Evolutionary conservation across 2,797 vertebrate genomes (phyloP).

Genomic region (Mormyrops attenuatus): DNA sequence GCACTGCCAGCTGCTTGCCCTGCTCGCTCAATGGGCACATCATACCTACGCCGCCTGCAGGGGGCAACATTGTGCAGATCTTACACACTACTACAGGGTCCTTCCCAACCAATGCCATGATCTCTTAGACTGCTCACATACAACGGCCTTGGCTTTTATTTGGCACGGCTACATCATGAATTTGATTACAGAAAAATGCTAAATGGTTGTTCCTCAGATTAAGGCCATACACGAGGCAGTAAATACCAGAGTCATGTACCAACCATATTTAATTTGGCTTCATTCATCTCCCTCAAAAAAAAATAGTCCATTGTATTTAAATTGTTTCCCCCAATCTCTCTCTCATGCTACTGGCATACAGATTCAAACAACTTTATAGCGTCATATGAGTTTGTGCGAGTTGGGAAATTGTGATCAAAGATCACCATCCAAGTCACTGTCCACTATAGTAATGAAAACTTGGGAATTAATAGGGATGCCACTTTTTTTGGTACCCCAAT

Average conservation of each 20-base stretch:
- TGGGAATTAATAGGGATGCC: not conserved
- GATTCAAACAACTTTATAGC: not conserved
- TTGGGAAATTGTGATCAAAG: not conserved
- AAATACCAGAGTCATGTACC: not conserved
- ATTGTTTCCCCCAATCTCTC: not conserved
- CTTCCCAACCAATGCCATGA: not conserved
- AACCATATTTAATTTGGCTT: not conserved
- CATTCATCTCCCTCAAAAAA: not conserved
- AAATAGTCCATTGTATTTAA: not conserved
- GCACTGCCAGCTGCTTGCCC: constrained; percentile 82
- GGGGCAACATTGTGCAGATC: not conserved
- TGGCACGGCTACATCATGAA: not conserved
- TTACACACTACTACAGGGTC: not conserved
- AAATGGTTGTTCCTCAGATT: not conserved
- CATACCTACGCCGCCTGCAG: constrained; percentile 78
- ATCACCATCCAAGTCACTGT: not conserved
- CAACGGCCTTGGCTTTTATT: not conserved
- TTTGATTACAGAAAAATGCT: not conserved
- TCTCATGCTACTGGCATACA: not conserved
- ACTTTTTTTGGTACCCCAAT: not conserved
- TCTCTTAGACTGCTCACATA: not conserved
- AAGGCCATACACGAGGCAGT: not conserved
- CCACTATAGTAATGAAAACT: not conserved
- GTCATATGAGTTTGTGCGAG: not conserved
- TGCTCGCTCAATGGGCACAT: constrained; percentile 82